These are phyloP conservation scores for Bugula neritina DNA, from an alignment of 2,888 invertebrate genomes.

Conservation along the genomic window DNA sequence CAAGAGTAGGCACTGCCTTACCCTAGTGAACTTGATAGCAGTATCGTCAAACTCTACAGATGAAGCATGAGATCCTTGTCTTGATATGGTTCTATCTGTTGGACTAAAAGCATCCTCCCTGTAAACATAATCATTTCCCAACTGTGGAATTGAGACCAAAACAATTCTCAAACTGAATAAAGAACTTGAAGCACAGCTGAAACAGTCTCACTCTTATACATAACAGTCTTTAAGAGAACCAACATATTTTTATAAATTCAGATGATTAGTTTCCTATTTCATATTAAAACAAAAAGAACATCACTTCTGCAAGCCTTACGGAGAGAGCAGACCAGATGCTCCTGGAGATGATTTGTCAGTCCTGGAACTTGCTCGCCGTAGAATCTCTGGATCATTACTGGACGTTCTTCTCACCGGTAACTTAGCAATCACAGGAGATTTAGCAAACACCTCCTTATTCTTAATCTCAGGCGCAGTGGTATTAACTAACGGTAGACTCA, in stretches of 20 bases:
- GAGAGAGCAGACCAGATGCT: slow-evolving; percentile 10
- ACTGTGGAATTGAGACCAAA: too few relatives aligned
- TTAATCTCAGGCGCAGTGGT: too few relatives aligned
- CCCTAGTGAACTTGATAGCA: slow-evolving; percentile 13
- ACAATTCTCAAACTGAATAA: too few relatives aligned
- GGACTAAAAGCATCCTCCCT: background rate
- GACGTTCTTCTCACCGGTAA: slow-evolving; percentile 7
- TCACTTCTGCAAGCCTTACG: too few relatives aligned
- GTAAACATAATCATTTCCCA: too few relatives aligned
- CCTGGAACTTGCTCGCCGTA: background rate
- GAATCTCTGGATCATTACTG: slow-evolving; percentile 15
- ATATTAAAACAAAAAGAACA: too few relatives aligned
- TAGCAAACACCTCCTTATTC: background rate
- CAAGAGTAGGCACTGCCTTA: background rate
- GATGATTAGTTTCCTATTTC: too few relatives aligned
- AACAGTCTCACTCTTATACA: too few relatives aligned
- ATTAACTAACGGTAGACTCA: background rate
- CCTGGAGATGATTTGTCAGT: background rate
- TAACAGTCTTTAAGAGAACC: too few relatives aligned
- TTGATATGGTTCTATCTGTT: background rate
- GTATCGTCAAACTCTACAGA: slow-evolving; percentile 16
- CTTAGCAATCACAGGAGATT: background rate
- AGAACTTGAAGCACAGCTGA: too few relatives aligned
- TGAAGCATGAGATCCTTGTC: background rate
- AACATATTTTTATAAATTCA: too few relatives aligned